A percentile compares a stretch with the other conserved stretches of the same genome.
These are phyloP conservation scores for Drosophila neonasuta DNA, from an alignment of 2,888 invertebrate species.

Conservation along the genomic window DNA sequence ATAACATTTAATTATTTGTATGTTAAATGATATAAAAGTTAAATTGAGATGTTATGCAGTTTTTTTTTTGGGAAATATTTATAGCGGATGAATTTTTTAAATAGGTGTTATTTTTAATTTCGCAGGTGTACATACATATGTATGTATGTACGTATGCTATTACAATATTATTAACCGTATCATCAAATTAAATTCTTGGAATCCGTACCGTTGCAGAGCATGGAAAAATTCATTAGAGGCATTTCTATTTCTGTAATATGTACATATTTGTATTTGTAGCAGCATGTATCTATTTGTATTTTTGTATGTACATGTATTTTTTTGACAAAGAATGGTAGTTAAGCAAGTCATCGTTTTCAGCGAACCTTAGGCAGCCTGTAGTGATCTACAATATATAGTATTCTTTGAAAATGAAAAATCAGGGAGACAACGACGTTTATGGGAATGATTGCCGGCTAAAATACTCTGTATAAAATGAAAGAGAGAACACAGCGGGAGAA, in stretches of 20 bases:
- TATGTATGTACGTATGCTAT: too few species aligned
- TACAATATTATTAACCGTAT: too few species aligned
- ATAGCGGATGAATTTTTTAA: too few species aligned
- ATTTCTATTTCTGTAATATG: neutral
- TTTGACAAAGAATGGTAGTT: slow-evolving; percentile 42
- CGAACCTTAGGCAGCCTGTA: slow-evolving; percentile 33
- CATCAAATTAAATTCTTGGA: too few species aligned
- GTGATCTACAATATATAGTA: slow-evolving; percentile 15
- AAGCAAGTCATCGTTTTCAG: slow-evolving; percentile 9
- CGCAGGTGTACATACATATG: too few species aligned
- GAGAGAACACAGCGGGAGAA: slow-evolving; percentile 55
- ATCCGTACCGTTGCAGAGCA: too few species aligned
- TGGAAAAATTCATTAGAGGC: too few species aligned
- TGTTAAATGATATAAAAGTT: too few species aligned
- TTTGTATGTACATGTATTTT: slow-evolving; percentile 24
- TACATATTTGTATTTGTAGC: slow-evolving; percentile 11
- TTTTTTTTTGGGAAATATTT: too few species aligned
- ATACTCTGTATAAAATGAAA: neutral
- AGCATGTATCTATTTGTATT: neutral
- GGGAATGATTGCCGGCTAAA: neutral
- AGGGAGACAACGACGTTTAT: slow-evolving; percentile 11
- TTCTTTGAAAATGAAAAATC: slow-evolving; percentile 12
- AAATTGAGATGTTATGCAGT: too few species aligned
- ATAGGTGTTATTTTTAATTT: too few species aligned
- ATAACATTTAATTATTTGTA: too few species aligned